These are phyloP conservation scores for Odontamblyopus lacepedii DNA, from an alignment of 2,797 vertebrate species.

Conservation along the genomic window DNA sequence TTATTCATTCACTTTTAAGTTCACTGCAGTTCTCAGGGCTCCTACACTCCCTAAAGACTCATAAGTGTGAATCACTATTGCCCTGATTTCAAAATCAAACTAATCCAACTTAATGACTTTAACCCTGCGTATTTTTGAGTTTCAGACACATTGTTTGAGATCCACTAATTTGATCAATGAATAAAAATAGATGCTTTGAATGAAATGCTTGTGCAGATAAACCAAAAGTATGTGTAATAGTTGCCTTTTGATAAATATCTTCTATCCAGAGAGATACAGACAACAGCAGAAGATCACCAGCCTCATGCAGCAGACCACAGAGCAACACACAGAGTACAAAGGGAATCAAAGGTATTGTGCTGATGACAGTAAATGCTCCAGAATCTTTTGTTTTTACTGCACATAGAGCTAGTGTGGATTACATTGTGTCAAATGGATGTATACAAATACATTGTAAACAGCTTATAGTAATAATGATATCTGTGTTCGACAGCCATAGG, in stretches of 20 bases:
- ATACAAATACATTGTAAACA: background rate
- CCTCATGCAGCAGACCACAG: too few species aligned
- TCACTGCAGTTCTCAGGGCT: background rate
- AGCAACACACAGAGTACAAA: background rate
- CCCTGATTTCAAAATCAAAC: background rate
- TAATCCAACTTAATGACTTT: too few species aligned
- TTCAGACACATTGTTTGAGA: background rate
- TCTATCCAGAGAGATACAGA: background rate
- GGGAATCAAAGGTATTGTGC: background rate
- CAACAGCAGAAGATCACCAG: background rate
- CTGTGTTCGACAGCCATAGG: background rate
- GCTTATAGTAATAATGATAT: conserved; percentile 3
- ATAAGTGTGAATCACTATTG: background rate
- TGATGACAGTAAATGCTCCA: background rate
- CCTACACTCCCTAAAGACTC: too few species aligned
- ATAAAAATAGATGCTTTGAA: too few species aligned
- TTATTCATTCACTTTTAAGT: background rate
- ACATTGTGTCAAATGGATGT: conserved; percentile 1
- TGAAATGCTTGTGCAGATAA: too few species aligned
- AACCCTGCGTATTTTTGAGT: too few species aligned
- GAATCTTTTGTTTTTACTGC: background rate
- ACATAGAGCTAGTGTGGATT: background rate
- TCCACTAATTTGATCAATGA: background rate
- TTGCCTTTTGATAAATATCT: conserved; percentile 5
- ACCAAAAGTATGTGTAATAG: background rate